These are phyloP conservation scores for Pelecanoides urinatrix DNA, from an alignment of 2,113 vertebrate genomes.

Conservation along the genomic window DNA sequence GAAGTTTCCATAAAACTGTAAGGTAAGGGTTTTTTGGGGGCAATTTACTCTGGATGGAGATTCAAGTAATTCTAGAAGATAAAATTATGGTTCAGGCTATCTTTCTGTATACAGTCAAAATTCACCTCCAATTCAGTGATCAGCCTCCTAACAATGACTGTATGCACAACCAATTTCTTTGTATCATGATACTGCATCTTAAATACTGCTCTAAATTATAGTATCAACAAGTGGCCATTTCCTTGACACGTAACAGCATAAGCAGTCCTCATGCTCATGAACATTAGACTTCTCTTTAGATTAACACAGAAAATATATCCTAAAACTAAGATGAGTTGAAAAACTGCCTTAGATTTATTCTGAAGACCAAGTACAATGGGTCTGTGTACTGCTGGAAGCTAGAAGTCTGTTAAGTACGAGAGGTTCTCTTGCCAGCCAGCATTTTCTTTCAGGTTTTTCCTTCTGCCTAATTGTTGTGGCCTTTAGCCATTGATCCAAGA, in stretches of 20 bases:
- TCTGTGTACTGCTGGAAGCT: not conserved
- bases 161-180: not conserved
- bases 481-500: not conserved
- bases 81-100: not conserved
- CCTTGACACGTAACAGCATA: rapidly evolving
- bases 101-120: not conserved
- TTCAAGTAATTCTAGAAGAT: not conserved
- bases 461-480: not conserved
- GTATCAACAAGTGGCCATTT: not conserved
- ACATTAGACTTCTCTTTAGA: not conserved
- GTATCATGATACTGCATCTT: not conserved
- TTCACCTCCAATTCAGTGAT: not conserved
- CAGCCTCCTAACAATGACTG: not conserved
- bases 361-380: not conserved
- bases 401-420: not conserved
- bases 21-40: rapidly evolving
- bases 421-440: not conserved
- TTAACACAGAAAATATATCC: not conserved
- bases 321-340: not conserved
- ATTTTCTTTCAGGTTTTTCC: not conserved
- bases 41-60: not conserved
- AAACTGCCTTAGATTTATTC: not conserved
- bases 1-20: not conserved
- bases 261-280: not conserved
- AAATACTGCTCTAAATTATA: not conserved